A percentile compares a stretch with the other conserved stretches of the same genome.
Conservation (phyloP, 2,888 invertebrate species). For the Andricus quercusramuli region DNA sequence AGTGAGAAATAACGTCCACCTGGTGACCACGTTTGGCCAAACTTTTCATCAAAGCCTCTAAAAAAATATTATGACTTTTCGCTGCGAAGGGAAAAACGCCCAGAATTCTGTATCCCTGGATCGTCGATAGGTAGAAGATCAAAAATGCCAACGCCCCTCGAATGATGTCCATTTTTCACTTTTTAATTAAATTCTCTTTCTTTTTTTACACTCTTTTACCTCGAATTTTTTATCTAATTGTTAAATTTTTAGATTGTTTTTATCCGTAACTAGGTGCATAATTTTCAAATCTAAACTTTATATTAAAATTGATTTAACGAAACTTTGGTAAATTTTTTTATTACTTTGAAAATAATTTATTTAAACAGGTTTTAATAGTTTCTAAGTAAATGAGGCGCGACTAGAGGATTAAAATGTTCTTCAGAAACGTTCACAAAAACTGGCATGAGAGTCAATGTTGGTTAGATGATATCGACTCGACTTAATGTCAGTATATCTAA, state of each 20-base stretch:
- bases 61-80: conserved; percentile 79
- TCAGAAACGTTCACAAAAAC: neutral
- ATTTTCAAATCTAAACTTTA: too few species aligned
- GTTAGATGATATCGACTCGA: neutral
- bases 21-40: conserved; percentile 78
- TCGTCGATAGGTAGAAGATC: neutral
- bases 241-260: neutral
- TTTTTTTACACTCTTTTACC: too few species aligned
- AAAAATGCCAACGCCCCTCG: neutral
- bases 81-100: conserved; percentile 78
- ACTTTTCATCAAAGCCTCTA: conserved; percentile 74
- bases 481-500: neutral
- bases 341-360: neutral
- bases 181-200: neutral
- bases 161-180: conserved; percentile 3
- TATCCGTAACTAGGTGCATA: too few species aligned
- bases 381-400: neutral
- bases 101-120: conserved; percentile 61
- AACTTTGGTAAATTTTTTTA: neutral
- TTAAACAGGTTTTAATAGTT: neutral
- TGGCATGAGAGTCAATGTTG: neutral
- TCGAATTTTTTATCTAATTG: neutral
- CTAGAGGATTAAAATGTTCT: neutral
- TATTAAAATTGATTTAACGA: too few species aligned
- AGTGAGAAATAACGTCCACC: conserved; percentile 68